phyloP scores from a whole-genome alignment of 92 coral and sea anemone genomes.

The Pocillopora grandis region DNA sequence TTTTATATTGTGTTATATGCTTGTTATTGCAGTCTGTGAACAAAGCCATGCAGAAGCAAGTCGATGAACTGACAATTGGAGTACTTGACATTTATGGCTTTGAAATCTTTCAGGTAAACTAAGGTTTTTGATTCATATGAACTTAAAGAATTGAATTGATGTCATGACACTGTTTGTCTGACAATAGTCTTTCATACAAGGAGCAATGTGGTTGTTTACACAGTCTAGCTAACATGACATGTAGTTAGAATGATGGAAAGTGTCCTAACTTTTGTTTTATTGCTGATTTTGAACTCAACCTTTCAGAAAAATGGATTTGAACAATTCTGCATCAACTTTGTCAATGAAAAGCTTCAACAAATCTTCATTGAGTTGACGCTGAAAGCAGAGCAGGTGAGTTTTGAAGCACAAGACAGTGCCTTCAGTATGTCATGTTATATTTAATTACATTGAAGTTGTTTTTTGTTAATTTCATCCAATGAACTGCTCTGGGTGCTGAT shows the following conservation, averaged over 20 bases:
- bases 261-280: not conserved
- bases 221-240: not conserved
- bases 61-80: conserved; percentile 88
- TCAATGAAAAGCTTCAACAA: conserved; percentile 97
- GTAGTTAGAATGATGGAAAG: not conserved
- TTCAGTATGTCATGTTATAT: not conserved
- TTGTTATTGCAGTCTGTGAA: conserved; percentile 73
- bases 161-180: not conserved
- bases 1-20: not conserved
- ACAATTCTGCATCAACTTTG: conserved; percentile 99
- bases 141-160: not conserved
- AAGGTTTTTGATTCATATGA: not conserved
- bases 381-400: conserved; percentile 94
- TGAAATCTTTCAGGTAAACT: conserved; percentile 93
- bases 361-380: conserved; percentile 97
- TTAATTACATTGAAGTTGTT: too few relatives aligned
- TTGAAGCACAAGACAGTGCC: too few relatives aligned
- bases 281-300: not conserved
- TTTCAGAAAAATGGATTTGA: conserved; percentile 97
- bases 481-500: too few relatives aligned
- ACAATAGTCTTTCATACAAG: too few relatives aligned
- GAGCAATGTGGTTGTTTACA: not conserved
- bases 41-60: conserved; percentile 95
- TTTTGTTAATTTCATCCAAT: too few relatives aligned
- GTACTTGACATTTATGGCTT: conserved; percentile 98